These are phyloP conservation scores for Nemopilema nomurai DNA, from an alignment of 30 jellyfish, hydroid and myxozoan genomes.

Conservation along the genomic window DNA sequence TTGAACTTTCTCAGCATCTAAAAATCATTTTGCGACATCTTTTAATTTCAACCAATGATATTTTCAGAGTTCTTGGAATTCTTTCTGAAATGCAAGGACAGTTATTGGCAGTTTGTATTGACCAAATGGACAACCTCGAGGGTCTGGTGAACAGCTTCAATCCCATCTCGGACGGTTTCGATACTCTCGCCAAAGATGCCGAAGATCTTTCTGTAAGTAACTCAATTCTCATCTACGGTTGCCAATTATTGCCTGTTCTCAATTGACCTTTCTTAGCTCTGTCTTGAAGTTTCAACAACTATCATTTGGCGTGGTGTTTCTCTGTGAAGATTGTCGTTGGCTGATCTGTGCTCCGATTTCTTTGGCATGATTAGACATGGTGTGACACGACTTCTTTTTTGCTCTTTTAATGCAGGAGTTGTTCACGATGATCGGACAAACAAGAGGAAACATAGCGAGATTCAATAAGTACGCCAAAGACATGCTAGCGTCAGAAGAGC, in stretches of 20 bases:
- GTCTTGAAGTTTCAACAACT: too few species aligned
- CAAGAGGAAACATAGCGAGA: conserved; percentile 39
- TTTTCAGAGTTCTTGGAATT: conserved; percentile 33
- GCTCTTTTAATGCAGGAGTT: conserved; percentile 10
- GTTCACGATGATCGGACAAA: conserved; percentile 68
- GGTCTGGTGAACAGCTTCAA: conserved; percentile 15
- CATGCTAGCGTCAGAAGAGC: conserved; percentile 38
- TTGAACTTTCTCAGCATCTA: too few species aligned
- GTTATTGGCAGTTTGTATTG: conserved; percentile 40
- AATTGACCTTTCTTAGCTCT: too few species aligned
- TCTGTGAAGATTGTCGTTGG: too few species aligned
- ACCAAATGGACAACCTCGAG: conserved; percentile 40
- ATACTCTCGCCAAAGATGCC: conserved; percentile 64
- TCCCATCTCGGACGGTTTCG: conserved; percentile 61
- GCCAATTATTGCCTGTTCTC: neutral
- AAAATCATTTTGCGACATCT: neutral
- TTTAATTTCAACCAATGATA: neutral
- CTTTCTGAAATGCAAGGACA: conserved; percentile 56
- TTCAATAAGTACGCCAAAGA: conserved; percentile 57
- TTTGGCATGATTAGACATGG: too few species aligned
- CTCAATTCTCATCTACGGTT: neutral
- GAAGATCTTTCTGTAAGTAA: conserved; percentile 47
- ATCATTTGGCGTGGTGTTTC: too few species aligned
- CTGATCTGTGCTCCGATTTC: too few species aligned
- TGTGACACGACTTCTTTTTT: too few species aligned